Evolutionary conservation across 2,888 invertebrate genomes (phyloP).

Genomic region (Helicoverpa assulta): DNA sequence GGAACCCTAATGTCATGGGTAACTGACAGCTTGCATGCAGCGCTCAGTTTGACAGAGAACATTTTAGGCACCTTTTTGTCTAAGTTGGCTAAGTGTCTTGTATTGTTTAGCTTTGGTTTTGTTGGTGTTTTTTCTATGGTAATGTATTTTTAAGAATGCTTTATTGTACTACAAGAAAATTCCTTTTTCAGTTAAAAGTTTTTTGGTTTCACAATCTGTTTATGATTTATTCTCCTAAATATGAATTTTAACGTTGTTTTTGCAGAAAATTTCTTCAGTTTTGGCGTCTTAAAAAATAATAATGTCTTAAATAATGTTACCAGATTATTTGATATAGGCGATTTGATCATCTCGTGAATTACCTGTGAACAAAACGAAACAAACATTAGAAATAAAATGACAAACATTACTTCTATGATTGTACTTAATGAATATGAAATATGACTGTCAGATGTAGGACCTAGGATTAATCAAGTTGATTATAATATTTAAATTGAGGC

Average conservation of each 20-base stretch:
- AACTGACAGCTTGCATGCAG: slow-evolving; percentile 38
- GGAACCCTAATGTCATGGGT: slow-evolving; percentile 37
- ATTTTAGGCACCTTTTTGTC: slow-evolving; percentile 3
- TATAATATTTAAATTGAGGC: slow-evolving; percentile 41
- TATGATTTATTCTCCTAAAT: too few relatives aligned
- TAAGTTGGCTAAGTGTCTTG: too few relatives aligned
- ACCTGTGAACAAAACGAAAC: slow-evolving; percentile 55
- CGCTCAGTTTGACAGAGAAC: slow-evolving; percentile 20
- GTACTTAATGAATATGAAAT: slow-evolving; percentile 23
- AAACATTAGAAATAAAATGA: slow-evolving; percentile 4
- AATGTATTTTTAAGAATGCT: too few relatives aligned
- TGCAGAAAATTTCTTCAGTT: not conserved
- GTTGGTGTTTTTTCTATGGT: not conserved
- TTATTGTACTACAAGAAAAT: too few relatives aligned
- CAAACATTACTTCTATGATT: slow-evolving; percentile 5
- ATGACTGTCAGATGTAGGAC: slow-evolving; percentile 33
- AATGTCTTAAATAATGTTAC: too few relatives aligned
- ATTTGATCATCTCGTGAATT: slow-evolving; percentile 15
- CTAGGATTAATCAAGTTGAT: slow-evolving; percentile 29
- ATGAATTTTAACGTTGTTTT: too few relatives aligned
- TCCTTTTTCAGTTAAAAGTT: too few relatives aligned
- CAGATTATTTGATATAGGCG: too few relatives aligned
- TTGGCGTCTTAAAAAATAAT: not conserved
- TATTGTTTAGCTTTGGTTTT: not conserved
- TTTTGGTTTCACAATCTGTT: too few relatives aligned